phyloP scores from a whole-genome alignment of 2,888 invertebrate species.

The Strigamia maritima region DNA sequence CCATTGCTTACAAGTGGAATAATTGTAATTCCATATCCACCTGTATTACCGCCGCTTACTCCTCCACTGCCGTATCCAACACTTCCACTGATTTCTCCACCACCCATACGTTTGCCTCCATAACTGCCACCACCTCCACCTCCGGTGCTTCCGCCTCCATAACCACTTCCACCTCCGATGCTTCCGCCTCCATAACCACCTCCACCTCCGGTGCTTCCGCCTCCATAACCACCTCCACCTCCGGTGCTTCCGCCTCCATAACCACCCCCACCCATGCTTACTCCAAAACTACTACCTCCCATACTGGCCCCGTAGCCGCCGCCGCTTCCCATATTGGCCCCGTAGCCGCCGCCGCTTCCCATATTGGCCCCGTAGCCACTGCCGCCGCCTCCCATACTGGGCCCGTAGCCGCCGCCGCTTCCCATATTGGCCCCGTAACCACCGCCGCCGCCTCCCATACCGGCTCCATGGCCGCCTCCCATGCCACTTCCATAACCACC shows the following conservation, averaged over 20 bases:
- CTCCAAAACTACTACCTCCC: neutral
- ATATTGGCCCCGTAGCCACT: too few relatives aligned
- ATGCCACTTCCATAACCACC: neutral
- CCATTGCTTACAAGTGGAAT: neutral
- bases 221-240: slow-evolving; percentile 12
- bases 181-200: neutral
- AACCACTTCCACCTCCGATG: neutral
- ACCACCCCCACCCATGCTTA: neutral
- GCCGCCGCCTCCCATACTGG: neutral
- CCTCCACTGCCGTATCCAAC: slow-evolving; percentile 10
- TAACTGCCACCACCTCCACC: neutral
- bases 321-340: neutral
- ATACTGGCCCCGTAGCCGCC: neutral
- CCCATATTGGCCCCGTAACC: neutral
- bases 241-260: neutral
- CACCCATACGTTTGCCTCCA: neutral
- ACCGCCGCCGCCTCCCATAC: neutral
- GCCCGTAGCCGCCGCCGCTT: neutral
- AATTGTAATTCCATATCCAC: slow-evolving; percentile 22
- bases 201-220: neutral
- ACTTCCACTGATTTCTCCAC: neutral
- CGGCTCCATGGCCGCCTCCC: neutral
- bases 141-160: neutral
- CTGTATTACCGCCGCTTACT: neutral
- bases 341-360: too few relatives aligned